A percentile compares a stretch with the other conserved stretches of the same genome.
These are phyloP conservation scores for Hippotragus niger DNA, from an alignment of 2,113 vertebrate genomes.

Conservation along the genomic window DNA sequence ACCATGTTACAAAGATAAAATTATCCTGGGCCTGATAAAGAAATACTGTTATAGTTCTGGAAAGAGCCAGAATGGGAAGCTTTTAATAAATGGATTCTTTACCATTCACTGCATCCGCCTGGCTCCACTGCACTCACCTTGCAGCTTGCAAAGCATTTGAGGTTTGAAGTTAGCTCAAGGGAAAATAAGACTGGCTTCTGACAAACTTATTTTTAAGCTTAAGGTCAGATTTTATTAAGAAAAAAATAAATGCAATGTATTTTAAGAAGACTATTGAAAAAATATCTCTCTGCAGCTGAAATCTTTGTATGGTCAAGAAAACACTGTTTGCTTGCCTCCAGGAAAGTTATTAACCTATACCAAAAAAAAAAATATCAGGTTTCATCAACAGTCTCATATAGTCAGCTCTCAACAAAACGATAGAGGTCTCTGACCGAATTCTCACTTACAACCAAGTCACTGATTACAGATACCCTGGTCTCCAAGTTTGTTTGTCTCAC, in stretches of 20 bases:
- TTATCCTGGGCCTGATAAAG: neutral
- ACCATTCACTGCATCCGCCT: neutral
- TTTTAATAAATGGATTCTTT: neutral
- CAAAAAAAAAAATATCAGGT: neutral
- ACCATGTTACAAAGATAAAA: slow-evolving; percentile 31
- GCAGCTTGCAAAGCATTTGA: neutral
- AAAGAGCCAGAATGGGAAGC: neutral
- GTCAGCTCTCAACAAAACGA: neutral
- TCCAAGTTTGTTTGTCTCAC: neutral
- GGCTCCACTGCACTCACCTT: neutral
- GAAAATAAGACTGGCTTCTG: neutral
- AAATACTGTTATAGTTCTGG: neutral
- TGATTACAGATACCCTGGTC: neutral
- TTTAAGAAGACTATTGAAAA: slow-evolving; percentile 4
- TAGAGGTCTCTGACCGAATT: neutral
- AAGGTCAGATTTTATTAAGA: slow-evolving; percentile 25
- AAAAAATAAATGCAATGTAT: neutral
- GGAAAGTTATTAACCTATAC: neutral
- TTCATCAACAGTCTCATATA: neutral
- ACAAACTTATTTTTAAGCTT: slow-evolving; percentile 46
- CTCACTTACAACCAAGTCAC: neutral
- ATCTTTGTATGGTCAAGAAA: slow-evolving; percentile 1
- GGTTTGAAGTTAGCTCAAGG: neutral
- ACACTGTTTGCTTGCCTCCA: neutral
- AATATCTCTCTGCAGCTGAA: neutral